Conservation (phyloP, 2,113 vertebrate species). For the Pontoporia blainvillei region DNA sequence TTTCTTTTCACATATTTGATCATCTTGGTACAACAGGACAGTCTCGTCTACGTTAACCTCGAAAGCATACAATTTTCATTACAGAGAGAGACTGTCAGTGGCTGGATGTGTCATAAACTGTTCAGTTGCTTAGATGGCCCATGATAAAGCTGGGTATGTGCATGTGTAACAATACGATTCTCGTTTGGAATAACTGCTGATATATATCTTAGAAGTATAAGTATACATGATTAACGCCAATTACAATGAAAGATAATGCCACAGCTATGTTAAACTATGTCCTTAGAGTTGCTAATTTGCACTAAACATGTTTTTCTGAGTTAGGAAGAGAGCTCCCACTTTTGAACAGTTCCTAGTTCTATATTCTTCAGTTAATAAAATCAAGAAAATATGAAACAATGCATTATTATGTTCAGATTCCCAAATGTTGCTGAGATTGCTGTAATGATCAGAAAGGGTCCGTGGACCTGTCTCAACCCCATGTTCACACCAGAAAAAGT, state of each 20-base stretch:
- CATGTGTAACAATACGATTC: background rate
- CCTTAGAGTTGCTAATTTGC: background rate
- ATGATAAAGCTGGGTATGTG: background rate
- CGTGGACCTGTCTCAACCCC: background rate
- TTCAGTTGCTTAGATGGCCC: background rate
- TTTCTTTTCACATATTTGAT: slow-evolving; percentile 50
- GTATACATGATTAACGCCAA: background rate
- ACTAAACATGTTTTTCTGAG: background rate
- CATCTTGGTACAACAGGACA: background rate
- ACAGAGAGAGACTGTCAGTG: background rate
- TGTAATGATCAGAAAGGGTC: background rate
- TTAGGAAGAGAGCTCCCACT: background rate
- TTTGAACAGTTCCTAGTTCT: background rate
- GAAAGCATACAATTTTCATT: background rate
- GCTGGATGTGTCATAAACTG: background rate
- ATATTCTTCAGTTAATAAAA: background rate
- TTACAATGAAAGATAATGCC: background rate
- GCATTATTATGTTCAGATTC: background rate
- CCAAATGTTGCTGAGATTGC: background rate
- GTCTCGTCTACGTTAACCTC: background rate
- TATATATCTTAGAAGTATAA: background rate
- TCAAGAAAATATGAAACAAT: background rate
- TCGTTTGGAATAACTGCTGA: background rate
- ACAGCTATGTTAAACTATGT: background rate
- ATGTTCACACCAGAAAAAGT: background rate